Evolutionary conservation across 2,888 invertebrate species (phyloP).

Genomic region (Hipparchia sbordonii): DNA sequence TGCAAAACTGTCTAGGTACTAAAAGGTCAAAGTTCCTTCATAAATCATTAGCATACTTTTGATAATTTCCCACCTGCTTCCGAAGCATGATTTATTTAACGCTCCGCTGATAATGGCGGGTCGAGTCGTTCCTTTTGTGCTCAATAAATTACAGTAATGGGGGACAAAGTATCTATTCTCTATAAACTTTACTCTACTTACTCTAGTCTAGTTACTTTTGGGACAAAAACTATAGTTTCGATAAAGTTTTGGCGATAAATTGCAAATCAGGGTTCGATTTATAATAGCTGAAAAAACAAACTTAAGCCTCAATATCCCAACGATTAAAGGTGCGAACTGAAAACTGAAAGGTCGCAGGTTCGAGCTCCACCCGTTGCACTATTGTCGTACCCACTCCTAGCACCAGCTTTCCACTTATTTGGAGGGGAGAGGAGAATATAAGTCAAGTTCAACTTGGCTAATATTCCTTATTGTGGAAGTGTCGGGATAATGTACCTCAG

Average conservation of each 20-base stretch:
- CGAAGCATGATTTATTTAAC: conserved; percentile 54
- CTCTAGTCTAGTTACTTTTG: not conserved
- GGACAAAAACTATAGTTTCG: not conserved
- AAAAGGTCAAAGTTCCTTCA: conserved; percentile 14
- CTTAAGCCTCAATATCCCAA: too few species aligned
- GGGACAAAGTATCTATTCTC: conserved; percentile 41
- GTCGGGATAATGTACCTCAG: too few species aligned
- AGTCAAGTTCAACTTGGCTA: too few species aligned
- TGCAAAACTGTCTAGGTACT: conserved; percentile 7
- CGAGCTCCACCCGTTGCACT: too few species aligned
- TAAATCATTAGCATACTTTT: conserved; percentile 37
- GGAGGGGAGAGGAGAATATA: too few species aligned
- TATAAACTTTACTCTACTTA: not conserved
- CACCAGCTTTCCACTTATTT: too few species aligned
- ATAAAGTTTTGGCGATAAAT: not conserved
- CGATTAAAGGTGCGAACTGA: too few species aligned
- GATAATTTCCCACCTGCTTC: conserved; percentile 47
- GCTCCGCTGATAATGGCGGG: conserved; percentile 58
- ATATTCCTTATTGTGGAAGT: too few species aligned
- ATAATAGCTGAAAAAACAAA: too few species aligned
- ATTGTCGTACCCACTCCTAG: too few species aligned
- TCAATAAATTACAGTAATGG: conserved; percentile 51
- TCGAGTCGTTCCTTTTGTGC: conserved; percentile 44
- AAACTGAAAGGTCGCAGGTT: too few species aligned
- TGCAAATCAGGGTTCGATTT: not conserved